Base-by-base conservation (phyloP, 2,888 invertebrate species). In the Athripsodes cinereus region DNA sequence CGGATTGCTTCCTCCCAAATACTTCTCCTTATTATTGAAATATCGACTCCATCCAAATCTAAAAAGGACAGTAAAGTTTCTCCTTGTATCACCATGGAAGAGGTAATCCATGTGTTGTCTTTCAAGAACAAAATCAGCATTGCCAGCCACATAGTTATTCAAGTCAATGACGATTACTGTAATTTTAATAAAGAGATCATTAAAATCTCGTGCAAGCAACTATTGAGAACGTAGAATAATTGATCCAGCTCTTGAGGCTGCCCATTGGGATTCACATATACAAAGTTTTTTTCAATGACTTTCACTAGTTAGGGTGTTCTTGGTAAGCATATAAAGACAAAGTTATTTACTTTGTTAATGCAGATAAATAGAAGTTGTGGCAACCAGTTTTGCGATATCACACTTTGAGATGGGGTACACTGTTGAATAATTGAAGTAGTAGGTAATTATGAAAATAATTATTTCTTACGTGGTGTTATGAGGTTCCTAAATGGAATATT, bases 11-110 rank as follows among this genome's bases (percentile, higher is more conserved):
- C 58, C 35, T 49, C 79, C 81, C 60, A 80, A 67, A 68, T 80
- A 81, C 62, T 72, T 71, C 1, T 69, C 67, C 54, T 63, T 67
- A 53, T 80, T 72, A 10, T 66, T 62, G 66, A 73, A 78, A 67
- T 72, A 75, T 66, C 76, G 72, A 57, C 78, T 76, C 80, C 81
- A 80, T 20, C 81, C 81, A 65, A 81, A 81, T 64, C 75, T 75
- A 65, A 78, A 75, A 55, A 77, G 64, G 13, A 76, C 63, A 11
- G 61, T 63, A 50, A 54, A 60, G 47, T 63, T 63, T 51, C 63
- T 63, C 10, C 53, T 48, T 2, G 40, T 13, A 40, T 63, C 63
- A 19, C 55, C 58, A 13, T 51, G 40, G 35, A 63, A 60, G 10
- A 74, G 60, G 54, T 70, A 65, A 64, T 75, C 74, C 67, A 77